Evolutionary conservation across 1,140 invertebrate genomes (phyloP).

Genomic region (Papilio glaucus): DNA sequence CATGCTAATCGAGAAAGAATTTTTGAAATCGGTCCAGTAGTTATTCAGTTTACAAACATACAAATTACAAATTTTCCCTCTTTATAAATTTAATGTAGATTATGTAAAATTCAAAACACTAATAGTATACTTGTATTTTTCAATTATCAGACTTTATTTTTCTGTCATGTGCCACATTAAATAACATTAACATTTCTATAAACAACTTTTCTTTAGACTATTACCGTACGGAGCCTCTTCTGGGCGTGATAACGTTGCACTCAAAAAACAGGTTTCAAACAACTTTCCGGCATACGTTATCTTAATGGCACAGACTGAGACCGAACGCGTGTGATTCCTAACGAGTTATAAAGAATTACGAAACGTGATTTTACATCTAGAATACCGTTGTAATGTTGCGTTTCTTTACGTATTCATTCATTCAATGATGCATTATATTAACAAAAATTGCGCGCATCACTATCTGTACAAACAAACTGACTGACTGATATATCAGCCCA

Average conservation of each 20-base stretch:
- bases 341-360: slow-evolving; percentile 20
- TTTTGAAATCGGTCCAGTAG: too few species aligned
- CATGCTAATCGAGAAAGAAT: too few species aligned
- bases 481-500: too few species aligned
- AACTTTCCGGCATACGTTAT: slow-evolving; percentile 26
- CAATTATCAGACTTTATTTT: too few species aligned
- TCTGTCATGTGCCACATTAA: too few species aligned
- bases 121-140: too few species aligned
- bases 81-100: too few species aligned
- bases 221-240: background rate
- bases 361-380: slow-evolving; percentile 1
- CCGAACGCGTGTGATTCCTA: slow-evolving; percentile 9
- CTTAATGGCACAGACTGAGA: background rate
- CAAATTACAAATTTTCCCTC: too few species aligned
- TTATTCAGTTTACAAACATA: too few species aligned
- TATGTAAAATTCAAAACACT: too few species aligned
- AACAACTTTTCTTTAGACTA: background rate
- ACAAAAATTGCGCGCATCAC: background rate
- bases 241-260: too few species aligned
- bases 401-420: background rate
- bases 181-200: background rate
- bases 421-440: background rate
- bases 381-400: background rate
- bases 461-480: too few species aligned
- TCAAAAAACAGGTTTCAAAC: slow-evolving; percentile 17